Evolutionary conservation across 2,797 vertebrate genomes (phyloP).

Genomic region (Cossypha caffra): DNA sequence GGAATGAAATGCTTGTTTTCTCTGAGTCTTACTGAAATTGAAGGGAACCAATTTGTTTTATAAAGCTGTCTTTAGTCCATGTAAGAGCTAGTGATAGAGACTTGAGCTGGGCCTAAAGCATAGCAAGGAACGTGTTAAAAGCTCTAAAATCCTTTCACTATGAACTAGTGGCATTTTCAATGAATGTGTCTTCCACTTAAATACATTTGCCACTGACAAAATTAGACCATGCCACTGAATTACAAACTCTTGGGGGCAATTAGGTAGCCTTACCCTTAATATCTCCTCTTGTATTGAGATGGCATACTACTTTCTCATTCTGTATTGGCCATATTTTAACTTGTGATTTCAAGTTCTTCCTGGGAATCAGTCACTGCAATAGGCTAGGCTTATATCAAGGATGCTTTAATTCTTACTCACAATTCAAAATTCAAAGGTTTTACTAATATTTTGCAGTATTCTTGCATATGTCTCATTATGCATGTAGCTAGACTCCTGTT

Average conservation of each 20-base stretch:
- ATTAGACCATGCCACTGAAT: background rate
- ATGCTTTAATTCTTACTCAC: background rate
- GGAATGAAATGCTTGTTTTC: background rate
- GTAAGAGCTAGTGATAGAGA: background rate
- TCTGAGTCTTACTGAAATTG: background rate
- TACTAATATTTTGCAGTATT: slow-evolving; percentile 6
- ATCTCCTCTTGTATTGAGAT: background rate
- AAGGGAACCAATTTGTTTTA: background rate
- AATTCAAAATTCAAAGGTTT: slow-evolving; percentile 6
- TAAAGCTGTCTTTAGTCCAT: background rate
- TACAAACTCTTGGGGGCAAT: background rate
- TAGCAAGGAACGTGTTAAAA: background rate
- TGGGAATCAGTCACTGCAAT: background rate
- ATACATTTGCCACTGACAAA: background rate
- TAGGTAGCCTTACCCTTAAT: background rate
- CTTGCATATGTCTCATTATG: background rate
- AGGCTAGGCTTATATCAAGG: background rate
- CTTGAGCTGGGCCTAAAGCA: background rate
- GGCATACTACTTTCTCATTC: background rate
- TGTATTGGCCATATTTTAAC: background rate
- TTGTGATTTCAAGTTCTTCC: background rate
- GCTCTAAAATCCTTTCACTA: background rate
- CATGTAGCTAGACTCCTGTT: background rate
- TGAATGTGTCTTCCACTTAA: background rate
- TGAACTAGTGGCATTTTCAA: background rate